phyloP scores from a whole-genome alignment of 2,113 vertebrate species.

The Aegithalos caudatus region DNA sequence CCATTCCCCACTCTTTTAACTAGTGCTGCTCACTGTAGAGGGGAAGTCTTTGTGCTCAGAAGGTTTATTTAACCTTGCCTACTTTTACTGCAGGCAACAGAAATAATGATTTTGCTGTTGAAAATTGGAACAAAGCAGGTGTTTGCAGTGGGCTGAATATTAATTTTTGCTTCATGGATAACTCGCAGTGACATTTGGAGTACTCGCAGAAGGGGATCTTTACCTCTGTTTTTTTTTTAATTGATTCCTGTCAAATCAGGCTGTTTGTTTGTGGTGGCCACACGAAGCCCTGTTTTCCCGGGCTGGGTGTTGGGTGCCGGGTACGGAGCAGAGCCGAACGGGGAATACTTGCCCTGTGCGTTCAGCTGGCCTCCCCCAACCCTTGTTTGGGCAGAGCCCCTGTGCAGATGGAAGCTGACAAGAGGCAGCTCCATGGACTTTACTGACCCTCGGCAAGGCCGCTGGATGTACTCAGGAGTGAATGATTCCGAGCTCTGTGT shows the following conservation, averaged over 20 bases:
- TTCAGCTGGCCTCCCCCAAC: neutral
- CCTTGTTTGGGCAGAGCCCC: slow-evolving; percentile 27
- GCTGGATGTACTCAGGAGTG: neutral
- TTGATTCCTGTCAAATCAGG: neutral
- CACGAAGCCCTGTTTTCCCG: neutral
- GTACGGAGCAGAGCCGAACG: neutral
- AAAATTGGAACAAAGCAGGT: slow-evolving; percentile 51
- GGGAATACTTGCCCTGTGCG: neutral
- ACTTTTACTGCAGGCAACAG: slow-evolving; percentile 49
- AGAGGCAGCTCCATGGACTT: neutral
- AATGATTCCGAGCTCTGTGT: neutral
- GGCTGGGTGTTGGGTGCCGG: neutral
- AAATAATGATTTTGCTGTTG: slow-evolving; percentile 62
- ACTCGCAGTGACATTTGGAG: neutral
- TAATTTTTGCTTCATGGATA: slow-evolving; percentile 10
- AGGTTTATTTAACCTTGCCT: slow-evolving; percentile 74
- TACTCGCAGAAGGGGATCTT: neutral
- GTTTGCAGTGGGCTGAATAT: slow-evolving; percentile 34
- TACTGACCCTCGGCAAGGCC: neutral
- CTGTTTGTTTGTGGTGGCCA: neutral
- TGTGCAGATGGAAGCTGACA: neutral
- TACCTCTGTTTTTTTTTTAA: neutral
- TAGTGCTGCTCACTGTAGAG: slow-evolving; percentile 65
- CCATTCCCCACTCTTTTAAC: slow-evolving; percentile 80
- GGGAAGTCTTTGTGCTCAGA: slow-evolving; percentile 67